A percentile compares a stretch with the other conserved stretches of the same genome.
These are phyloP conservation scores for Cheilinus undulatus DNA, from an alignment of 2,113 vertebrate genomes.

Conservation along the genomic window DNA sequence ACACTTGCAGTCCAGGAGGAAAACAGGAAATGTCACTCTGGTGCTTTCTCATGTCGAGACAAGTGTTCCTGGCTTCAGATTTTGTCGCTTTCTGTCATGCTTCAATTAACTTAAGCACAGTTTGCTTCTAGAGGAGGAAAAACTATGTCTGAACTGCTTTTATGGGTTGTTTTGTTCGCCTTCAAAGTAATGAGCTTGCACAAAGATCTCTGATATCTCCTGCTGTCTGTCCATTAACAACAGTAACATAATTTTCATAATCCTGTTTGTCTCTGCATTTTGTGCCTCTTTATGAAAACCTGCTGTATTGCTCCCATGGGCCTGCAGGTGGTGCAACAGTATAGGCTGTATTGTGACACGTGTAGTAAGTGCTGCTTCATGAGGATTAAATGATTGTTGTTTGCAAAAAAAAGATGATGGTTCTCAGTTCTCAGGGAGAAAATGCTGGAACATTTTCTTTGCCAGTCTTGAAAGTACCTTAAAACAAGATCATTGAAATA, in stretches of 20 bases:
- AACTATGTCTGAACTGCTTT: neutral
- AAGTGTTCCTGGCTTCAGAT: slow-evolving; percentile 15
- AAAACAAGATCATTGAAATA: too few species aligned
- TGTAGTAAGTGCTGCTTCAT: slow-evolving; percentile 28
- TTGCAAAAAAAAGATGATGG: slow-evolving; percentile 48
- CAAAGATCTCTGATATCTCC: neutral
- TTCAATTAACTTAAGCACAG: slow-evolving; percentile 7
- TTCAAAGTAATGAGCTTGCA: neutral
- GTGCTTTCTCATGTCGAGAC: slow-evolving; percentile 36
- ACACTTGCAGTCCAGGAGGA: slow-evolving; percentile 33
- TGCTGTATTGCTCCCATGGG: slow-evolving; percentile 61
- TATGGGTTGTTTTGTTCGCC: neutral
- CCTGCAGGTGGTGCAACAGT: slow-evolving; percentile 84
- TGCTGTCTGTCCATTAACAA: neutral
- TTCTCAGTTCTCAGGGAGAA: too few species aligned
- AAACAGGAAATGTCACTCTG: slow-evolving; percentile 9
- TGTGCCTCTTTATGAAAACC: slow-evolving; percentile 15
- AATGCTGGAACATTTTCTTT: too few species aligned
- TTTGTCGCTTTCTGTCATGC: neutral
- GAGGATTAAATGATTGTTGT: slow-evolving; percentile 56
- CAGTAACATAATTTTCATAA: neutral
- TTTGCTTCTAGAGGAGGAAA: slow-evolving; percentile 8
- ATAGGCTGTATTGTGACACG: slow-evolving; percentile 59
- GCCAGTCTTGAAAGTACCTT: too few species aligned
- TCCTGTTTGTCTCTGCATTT: slow-evolving; percentile 11